Evolutionary conservation across 2,888 invertebrate genomes (phyloP).

Genomic region (Megaustenia siamemsis): DNA sequence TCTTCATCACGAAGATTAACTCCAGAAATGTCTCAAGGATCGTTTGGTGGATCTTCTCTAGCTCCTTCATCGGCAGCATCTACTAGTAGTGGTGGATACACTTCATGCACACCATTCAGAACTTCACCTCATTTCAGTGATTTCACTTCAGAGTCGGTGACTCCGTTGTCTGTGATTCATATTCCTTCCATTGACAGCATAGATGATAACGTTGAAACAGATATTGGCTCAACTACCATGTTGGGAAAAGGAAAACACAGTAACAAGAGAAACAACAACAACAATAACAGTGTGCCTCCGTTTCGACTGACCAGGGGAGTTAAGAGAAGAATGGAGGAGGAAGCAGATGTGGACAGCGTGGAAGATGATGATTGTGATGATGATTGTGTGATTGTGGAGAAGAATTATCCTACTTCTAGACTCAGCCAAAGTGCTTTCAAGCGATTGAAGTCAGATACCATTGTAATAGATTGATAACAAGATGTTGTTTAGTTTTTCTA

Average conservation of each 20-base stretch:
- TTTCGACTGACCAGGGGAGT: constrained; percentile 45
- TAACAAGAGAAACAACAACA: not conserved
- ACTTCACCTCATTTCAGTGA: constrained; percentile 6
- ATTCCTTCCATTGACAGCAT: constrained; percentile 51
- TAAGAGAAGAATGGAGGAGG: constrained; percentile 43
- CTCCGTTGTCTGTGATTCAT: constrained; percentile 34
- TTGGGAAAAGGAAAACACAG: constrained; percentile 16
- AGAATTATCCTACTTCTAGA: constrained; percentile 32
- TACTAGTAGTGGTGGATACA: constrained; percentile 7
- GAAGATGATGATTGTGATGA: constrained; percentile 27
- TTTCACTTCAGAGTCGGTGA: not conserved
- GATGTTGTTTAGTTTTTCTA: too few relatives aligned
- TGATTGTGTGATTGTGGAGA: constrained; percentile 56
- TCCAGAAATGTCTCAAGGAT: constrained; percentile 20
- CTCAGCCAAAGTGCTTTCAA: constrained; percentile 45
- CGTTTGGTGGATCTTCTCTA: constrained; percentile 11
- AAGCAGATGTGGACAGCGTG: not conserved
- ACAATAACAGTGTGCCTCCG: constrained; percentile 12
- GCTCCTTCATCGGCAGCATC: constrained; percentile 26
- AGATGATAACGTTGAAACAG: constrained; percentile 13
- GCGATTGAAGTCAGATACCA: constrained; percentile 49
- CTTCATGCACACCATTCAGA: not conserved
- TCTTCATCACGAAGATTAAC: constrained; percentile 26
- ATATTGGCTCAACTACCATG: not conserved
- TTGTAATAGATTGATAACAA: constrained; percentile 53